Evolutionary conservation across 1,140 invertebrate species (phyloP).

Genomic region (Pectinophora gossypiella): DNA sequence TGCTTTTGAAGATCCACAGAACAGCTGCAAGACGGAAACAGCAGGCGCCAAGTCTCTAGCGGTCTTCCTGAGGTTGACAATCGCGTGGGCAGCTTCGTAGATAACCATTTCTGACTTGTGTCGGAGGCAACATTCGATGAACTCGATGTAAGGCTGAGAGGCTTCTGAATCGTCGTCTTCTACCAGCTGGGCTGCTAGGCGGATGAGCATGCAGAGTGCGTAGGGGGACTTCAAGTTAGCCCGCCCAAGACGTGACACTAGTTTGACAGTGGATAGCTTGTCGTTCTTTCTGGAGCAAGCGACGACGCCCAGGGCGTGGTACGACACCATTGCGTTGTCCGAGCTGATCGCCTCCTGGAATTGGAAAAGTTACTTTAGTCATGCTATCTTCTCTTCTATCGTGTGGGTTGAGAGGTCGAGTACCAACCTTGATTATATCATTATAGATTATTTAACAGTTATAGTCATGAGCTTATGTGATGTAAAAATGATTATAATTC

Average conservation of each 20-base stretch:
- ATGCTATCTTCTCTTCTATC: background rate
- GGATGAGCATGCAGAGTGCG: slow-evolving; percentile 94
- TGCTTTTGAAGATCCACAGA: slow-evolving; percentile 97
- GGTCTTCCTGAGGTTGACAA: slow-evolving; percentile 93
- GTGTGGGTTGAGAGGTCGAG: no score
- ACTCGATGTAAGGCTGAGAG: slow-evolving; percentile 84
- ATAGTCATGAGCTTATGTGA: background rate
- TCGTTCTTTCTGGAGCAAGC: slow-evolving; percentile 97
- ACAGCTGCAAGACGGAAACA: slow-evolving; percentile 96
- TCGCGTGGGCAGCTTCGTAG: slow-evolving; percentile 96
- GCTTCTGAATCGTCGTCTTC: slow-evolving; percentile 90
- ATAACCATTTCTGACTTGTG: slow-evolving; percentile 99
- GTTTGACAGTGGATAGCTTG: slow-evolving; percentile 95
- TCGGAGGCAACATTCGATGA: slow-evolving; percentile 94
- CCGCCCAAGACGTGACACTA: slow-evolving; percentile 93
- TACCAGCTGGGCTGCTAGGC: slow-evolving; percentile 94
- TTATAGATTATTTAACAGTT: background rate
- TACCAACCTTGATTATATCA: background rate
- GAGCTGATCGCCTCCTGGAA: slow-evolving; percentile 75
- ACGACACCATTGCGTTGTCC: slow-evolving; percentile 93
- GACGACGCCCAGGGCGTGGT: slow-evolving; percentile 97
- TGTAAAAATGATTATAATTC: no score
- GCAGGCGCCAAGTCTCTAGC: slow-evolving; percentile 93
- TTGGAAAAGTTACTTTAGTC: slow-evolving; percentile 13
- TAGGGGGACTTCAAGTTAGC: slow-evolving; percentile 93